A percentile compares a stretch with the other conserved stretches of the same genome.
Evolutionary conservation across 2,113 vertebrate genomes (phyloP).

Genomic region (cattle (Bos taurus)): DNA sequence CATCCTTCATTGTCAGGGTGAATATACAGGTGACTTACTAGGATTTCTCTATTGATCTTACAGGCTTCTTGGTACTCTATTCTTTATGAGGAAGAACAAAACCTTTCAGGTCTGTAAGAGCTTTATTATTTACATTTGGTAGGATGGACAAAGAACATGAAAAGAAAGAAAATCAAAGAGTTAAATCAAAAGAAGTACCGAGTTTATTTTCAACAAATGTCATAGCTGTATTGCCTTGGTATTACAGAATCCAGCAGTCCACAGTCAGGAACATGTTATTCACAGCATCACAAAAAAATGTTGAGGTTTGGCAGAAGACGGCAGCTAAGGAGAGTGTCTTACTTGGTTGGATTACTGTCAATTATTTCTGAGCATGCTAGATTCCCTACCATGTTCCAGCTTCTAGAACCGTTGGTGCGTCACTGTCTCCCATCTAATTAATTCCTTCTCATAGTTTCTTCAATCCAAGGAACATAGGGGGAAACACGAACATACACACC

Average conservation of each 20-base stretch:
- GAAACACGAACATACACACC: slow-evolving; percentile 95
- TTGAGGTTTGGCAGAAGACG: neutral
- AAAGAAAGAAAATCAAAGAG: neutral
- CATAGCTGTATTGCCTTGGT: neutral
- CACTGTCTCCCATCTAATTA: neutral
- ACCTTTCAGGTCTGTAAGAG: neutral
- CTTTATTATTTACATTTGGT: neutral
- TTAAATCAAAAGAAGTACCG: neutral
- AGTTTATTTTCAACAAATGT: slow-evolving; percentile 53
- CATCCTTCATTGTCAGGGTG: no score
- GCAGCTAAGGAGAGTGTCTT: slow-evolving; percentile 35
- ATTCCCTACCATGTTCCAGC: neutral
- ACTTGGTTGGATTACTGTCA: slow-evolving; percentile 50
- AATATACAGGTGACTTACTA: accelerated
- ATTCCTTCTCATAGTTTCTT: slow-evolving; percentile 73
- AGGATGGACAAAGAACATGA: neutral
- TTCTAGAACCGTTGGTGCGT: neutral
- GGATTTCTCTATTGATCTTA: neutral
- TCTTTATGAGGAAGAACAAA: neutral
- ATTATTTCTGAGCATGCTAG: slow-evolving; percentile 55
- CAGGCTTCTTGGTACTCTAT: accelerated
- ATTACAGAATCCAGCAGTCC: neutral
- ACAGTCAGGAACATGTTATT: neutral
- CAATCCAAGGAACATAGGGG: slow-evolving; percentile 88
- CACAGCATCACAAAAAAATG: neutral